phyloP scores from a whole-genome alignment of 2,113 vertebrate species.

The Odocoileus virginianus region DNA sequence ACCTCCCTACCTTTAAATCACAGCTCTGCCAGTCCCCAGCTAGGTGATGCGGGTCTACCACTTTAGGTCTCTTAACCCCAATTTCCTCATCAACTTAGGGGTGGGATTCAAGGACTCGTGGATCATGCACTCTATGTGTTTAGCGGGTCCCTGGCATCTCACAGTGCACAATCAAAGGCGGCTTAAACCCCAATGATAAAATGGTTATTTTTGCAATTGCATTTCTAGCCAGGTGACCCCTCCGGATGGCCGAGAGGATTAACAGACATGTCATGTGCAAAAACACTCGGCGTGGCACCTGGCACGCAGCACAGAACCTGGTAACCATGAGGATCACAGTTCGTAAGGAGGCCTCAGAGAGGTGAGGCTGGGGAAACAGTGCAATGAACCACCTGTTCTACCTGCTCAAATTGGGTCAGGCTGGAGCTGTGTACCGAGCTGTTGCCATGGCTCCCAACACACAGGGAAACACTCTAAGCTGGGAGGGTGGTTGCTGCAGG shows the following conservation, averaged over 20 bases:
- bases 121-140: not conserved
- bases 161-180: not conserved
- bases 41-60: not conserved
- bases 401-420: constrained; percentile 60
- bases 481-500: not conserved
- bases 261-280: not conserved
- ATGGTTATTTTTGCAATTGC: not conserved
- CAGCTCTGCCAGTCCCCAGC: not conserved
- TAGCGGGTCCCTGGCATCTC: not conserved
- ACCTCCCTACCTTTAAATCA: not conserved
- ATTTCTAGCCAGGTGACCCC: not conserved
- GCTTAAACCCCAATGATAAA: not conserved
- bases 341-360: not conserved
- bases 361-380: not conserved
- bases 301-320: not conserved
- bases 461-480: not conserved
- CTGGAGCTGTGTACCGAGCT: not conserved
- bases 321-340: not conserved
- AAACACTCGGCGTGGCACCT: not conserved
- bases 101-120: not conserved
- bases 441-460: constrained; percentile 60
- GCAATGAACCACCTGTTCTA: constrained; percentile 14
- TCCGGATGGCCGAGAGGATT: not conserved
- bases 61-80: not conserved
- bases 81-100: not conserved